A percentile compares a stretch with the other conserved stretches of the same genome.
Conservation (phyloP, 64 coral and sea anemone species). For the Anthopleura sola region DNA sequence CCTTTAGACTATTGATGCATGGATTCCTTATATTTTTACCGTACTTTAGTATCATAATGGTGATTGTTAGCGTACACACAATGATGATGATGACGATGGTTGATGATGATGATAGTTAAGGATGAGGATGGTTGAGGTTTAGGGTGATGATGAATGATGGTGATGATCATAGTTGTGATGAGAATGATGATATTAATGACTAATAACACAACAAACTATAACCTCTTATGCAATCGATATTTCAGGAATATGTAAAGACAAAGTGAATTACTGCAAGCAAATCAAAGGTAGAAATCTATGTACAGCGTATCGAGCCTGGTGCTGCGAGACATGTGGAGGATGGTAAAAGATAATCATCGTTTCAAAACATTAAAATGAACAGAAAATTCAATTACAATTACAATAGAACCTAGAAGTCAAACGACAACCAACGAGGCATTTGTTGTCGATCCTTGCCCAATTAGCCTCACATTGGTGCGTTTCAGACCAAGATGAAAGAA, state of each 20-base stretch:
- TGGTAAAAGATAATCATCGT: not conserved
- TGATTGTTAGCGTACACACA: no score
- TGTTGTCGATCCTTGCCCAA: not conserved
- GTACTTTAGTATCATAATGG: no score
- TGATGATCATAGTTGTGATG: not conserved
- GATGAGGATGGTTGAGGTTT: no score
- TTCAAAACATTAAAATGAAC: not conserved
- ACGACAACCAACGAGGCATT: no score
- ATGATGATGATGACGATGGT: not conserved
- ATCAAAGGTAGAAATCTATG: slow-evolving; percentile 45
- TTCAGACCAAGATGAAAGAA: not conserved
- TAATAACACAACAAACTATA: not conserved
- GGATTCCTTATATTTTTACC: no score
- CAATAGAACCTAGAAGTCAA: not conserved
- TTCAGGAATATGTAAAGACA: slow-evolving; percentile 38
- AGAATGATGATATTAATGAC: not conserved
- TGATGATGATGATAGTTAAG: not conserved
- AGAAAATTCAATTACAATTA: not conserved
- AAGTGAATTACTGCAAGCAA: slow-evolving; percentile 38
- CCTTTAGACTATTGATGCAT: not conserved
- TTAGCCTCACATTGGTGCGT: not conserved
- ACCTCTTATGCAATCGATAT: not conserved
- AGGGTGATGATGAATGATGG: not conserved
- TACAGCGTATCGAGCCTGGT: slow-evolving; percentile 33
- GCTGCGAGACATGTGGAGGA: slow-evolving; percentile 52